Conservation (phyloP, 2,113 vertebrate genomes). For the Galeopterus variegatus region DNA sequence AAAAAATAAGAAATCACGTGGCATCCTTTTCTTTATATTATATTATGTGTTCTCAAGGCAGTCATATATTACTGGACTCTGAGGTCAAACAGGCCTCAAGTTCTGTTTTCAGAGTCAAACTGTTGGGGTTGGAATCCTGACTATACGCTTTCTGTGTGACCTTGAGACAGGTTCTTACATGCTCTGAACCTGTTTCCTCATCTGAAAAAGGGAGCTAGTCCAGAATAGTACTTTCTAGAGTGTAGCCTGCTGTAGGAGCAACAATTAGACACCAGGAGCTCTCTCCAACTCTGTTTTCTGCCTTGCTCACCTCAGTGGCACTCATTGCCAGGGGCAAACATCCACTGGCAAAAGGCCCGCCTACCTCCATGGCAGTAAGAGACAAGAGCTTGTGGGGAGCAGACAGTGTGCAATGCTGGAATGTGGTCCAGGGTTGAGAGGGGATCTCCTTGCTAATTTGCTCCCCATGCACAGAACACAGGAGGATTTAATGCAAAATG, state of each 20-base stretch:
- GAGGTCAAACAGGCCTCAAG: not conserved
- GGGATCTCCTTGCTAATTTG: not conserved
- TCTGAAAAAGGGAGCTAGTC: not conserved
- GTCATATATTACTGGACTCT: not conserved
- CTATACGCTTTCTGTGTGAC: not conserved
- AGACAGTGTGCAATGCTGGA: not conserved
- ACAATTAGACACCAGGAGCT: not conserved
- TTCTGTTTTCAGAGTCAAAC: not conserved
- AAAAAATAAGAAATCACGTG: not conserved
- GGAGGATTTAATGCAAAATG: not conserved
- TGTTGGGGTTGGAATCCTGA: not conserved
- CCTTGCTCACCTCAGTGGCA: not conserved
- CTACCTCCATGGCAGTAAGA: not conserved
- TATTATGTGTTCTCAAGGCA: not conserved
- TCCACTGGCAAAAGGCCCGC: not conserved
- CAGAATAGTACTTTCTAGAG: not conserved
- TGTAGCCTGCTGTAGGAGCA: not conserved
- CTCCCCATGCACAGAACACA: not conserved
- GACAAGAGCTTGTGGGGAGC: not conserved
- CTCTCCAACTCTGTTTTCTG: not conserved
- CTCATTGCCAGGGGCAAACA: too few relatives aligned
- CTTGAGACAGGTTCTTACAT: not conserved
- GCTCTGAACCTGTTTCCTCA: not conserved
- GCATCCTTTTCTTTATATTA: not conserved
- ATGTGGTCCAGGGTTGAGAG: not conserved